Base-by-base conservation (phyloP, 2,888 invertebrate genomes). In the Galerucella calmariensis region DNA sequence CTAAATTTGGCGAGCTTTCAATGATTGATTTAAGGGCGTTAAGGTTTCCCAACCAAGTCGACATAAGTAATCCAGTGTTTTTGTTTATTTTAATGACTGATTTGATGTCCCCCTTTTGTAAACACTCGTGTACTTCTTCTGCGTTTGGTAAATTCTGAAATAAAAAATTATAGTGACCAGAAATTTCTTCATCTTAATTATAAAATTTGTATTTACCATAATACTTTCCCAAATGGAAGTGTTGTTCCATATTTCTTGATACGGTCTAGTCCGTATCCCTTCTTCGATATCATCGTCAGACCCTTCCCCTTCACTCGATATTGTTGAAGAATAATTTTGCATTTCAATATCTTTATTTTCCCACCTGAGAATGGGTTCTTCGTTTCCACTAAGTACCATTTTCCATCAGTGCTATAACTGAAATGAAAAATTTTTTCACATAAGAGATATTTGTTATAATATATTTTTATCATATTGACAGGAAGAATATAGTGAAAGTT, bases 11-110 rank as follows among this genome's bases (percentile, higher is more conserved):
- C 4, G 5, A 35, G 14, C 48, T 56, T 24, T 73, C 56, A 53
- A 77, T 14, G 16, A 69, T 73, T 14, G 85, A 86, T 69, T 88
- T 87, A n/a, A 92, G 84, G 48, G 92, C 82, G n/a, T 89, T 87
- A 61, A 87, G 86, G 70, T 91, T 89, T 8, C 91, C 92, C 48
- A 91, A 85, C 91, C 92, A 93, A 71, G 91, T 89, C 2, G 92
- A 89, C 83, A 92, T 88, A 14, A 93, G 84, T 1, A 91, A 87
- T 63, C 90, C 91, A 2, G 91, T 91, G 70, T 89, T 86, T 68
- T 89, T 85, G 77, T 86, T 84, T 72, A 85, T 84, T 63, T 84
- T 81, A 65, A 91, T 82, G 10, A 90, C 85, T 62, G 89, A 88
- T 35, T 89, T 88, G 56, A 89, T 87, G 41, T 88, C 84, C 16